Conservation (phyloP, 2,113 vertebrate genomes). For the Clupea harengus region DNA sequence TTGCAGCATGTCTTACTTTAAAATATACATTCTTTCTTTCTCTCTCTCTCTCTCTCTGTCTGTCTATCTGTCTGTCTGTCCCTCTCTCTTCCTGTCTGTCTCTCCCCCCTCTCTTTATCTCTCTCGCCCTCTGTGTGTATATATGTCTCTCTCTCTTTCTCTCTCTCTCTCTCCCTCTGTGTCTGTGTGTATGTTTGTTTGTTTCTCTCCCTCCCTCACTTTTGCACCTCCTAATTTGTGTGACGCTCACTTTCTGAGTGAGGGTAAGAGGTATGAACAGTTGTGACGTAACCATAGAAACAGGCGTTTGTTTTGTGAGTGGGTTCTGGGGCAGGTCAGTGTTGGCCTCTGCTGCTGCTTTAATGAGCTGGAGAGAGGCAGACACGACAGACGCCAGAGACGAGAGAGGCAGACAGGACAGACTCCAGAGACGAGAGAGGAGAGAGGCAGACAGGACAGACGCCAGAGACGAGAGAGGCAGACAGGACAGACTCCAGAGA, state of each 20-base stretch:
- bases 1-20: background rate
- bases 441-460: too few relatives aligned
- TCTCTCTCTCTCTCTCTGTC: background rate
- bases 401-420: background rate
- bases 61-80: slow-evolving; percentile 31
- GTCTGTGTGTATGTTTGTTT: too few relatives aligned
- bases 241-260: background rate
- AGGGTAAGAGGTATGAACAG: background rate
- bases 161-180: background rate
- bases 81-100: background rate
- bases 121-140: slow-evolving; percentile 8
- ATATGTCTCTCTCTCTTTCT: slow-evolving; percentile 18
- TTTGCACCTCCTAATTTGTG: background rate
- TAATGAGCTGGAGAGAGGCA: background rate
- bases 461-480: too few relatives aligned
- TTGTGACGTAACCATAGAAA: background rate
- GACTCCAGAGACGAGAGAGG: too few relatives aligned
- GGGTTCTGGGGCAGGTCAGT: background rate
- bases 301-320: background rate
- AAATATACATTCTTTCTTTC: background rate
- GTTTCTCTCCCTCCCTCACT: background rate
- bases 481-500: too few relatives aligned
- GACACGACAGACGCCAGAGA: background rate
- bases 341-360: background rate
- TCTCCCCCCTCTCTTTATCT: background rate